Conservation (phyloP, 2,888 invertebrate genomes). For the Drosophila histrio region DNA sequence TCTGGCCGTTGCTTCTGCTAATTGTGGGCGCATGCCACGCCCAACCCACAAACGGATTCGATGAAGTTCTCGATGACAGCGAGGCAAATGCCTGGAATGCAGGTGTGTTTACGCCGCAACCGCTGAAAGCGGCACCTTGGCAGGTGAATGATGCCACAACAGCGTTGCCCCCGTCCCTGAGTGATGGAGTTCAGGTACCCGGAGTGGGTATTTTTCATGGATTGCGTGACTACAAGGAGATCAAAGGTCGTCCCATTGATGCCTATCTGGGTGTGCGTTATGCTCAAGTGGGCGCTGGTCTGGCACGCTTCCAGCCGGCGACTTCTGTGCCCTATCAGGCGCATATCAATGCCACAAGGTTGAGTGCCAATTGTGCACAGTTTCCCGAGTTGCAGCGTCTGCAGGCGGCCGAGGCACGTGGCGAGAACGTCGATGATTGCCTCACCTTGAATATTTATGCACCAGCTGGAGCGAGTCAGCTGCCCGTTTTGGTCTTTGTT, state of each 20-base stretch:
- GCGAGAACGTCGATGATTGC: slow-evolving; percentile 81
- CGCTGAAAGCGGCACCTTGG: slow-evolving; percentile 40
- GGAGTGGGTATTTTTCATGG: slow-evolving; percentile 76
- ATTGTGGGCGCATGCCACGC: slow-evolving; percentile 37
- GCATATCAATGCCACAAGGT: slow-evolving; percentile 71
- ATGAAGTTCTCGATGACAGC: slow-evolving; percentile 25
- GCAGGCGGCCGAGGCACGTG: slow-evolving; percentile 62
- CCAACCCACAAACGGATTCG: slow-evolving; percentile 4
- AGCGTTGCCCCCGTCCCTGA: slow-evolving; percentile 7
- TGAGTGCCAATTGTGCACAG: slow-evolving; percentile 77
- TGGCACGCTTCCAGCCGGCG: slow-evolving; percentile 80
- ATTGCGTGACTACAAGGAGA: slow-evolving; percentile 57
- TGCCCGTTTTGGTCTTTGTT: slow-evolving; percentile 84
- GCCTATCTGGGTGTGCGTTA: slow-evolving; percentile 81
- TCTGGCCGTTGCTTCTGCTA: slow-evolving; percentile 31
- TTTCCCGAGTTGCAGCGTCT: slow-evolving; percentile 76
- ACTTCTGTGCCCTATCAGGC: slow-evolving; percentile 29
- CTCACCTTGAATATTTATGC: slow-evolving; percentile 80
- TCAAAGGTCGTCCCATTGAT: slow-evolving; percentile 71
- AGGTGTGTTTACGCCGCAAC: slow-evolving; percentile 40
- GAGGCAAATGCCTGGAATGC: slow-evolving; percentile 29
- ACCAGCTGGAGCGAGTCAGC: slow-evolving; percentile 64
- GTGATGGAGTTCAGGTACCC: slow-evolving; percentile 64
- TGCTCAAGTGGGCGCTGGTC: slow-evolving; percentile 71
- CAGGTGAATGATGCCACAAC: neutral